Percentiles rank a stretch among this genome's conserved stretches.
These are phyloP conservation scores for Brachionus paranguensis DNA, from an alignment of 1,140 invertebrate genomes.

Conservation along the genomic window DNA sequence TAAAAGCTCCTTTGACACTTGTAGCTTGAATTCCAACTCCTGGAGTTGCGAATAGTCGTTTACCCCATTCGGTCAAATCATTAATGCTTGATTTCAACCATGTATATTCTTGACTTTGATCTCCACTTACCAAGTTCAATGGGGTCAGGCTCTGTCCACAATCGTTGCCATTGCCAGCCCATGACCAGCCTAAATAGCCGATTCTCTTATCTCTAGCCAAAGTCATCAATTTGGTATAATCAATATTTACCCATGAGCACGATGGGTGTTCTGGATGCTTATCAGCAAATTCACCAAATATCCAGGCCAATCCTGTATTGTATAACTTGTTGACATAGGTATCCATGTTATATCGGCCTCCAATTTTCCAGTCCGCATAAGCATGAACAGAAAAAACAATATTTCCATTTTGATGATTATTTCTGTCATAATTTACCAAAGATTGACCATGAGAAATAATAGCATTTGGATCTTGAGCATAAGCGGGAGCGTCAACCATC, in stretches of 20 bases:
- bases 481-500: not conserved
- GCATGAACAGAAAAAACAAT: conserved; percentile 7
- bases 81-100: not conserved
- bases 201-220: not conserved
- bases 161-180: conserved; percentile 15
- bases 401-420: not conserved
- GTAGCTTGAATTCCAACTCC: not conserved
- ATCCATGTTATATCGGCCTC: not conserved
- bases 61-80: conserved; percentile 15
- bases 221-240: not conserved
- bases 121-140: not conserved
- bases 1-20: not conserved
- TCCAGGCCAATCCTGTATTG: not conserved
- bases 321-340: not conserved
- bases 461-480: not conserved
- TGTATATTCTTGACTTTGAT: conserved; percentile 16
- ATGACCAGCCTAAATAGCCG: conserved; percentile 12
- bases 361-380: not conserved
- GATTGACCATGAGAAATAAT: not conserved
- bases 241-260: not conserved
- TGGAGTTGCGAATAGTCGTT: not conserved
- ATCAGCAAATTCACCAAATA: conserved; percentile 1
- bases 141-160: not conserved
- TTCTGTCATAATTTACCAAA: not conserved
- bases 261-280: not conserved